phyloP scores from a whole-genome alignment of 2,888 invertebrate species.

The Polydrusus tereticollis region DNA sequence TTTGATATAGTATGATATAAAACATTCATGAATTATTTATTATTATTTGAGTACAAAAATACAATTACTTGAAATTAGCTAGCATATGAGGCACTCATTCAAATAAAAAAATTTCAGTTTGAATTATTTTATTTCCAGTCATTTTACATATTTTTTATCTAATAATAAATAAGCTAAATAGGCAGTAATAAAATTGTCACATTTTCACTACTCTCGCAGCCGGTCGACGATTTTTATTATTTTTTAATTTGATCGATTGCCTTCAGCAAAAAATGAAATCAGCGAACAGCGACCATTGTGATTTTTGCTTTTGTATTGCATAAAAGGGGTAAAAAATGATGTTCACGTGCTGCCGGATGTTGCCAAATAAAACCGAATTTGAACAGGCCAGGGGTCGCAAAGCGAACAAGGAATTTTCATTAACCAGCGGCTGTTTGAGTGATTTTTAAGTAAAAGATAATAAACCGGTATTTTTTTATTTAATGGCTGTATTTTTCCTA shows the following conservation, averaged over 20 bases:
- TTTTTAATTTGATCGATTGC: background rate
- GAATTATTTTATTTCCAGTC: too few species aligned
- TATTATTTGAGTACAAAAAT: too few species aligned
- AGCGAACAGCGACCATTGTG: background rate
- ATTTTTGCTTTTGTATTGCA: background rate
- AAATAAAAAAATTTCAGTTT: too few species aligned
- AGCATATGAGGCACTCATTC: too few species aligned
- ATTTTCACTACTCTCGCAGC: background rate
- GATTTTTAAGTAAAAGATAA: conserved; percentile 3
- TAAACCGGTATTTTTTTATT: background rate
- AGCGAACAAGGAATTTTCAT: background rate
- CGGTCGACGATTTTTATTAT: background rate
- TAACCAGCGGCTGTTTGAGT: background rate
- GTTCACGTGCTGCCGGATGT: background rate
- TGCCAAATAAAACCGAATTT: background rate
- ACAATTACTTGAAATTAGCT: too few species aligned
- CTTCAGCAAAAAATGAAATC: background rate
- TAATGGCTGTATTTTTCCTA: too few species aligned
- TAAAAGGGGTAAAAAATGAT: background rate
- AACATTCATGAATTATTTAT: too few species aligned
- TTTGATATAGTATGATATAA: too few species aligned
- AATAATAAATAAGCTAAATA: too few species aligned
- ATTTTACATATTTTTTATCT: background rate
- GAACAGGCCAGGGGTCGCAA: background rate
- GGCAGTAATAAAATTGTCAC: too few species aligned